phyloP scores from a whole-genome alignment of 2,888 invertebrate genomes.

The Dendrolimus houi region DNA sequence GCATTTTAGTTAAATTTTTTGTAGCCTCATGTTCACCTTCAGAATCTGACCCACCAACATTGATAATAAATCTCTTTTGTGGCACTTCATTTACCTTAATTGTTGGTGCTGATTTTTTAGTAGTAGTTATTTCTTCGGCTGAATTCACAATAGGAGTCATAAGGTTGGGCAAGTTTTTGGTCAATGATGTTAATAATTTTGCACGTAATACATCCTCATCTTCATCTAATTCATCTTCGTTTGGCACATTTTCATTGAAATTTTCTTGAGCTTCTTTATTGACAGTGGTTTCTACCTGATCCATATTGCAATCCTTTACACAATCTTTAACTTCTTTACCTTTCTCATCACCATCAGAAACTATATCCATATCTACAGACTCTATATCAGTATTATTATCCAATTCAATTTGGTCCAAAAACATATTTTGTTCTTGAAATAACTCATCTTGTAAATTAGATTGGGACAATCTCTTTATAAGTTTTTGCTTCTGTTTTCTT shows the following conservation, averaged over 20 bases:
- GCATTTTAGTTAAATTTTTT: conserved; percentile 70
- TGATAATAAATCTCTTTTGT: conserved; percentile 59
- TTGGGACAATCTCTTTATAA: conserved; percentile 50
- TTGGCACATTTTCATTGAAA: conserved; percentile 5
- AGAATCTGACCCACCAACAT: conserved; percentile 62
- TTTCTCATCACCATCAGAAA: conserved; percentile 60
- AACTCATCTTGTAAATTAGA: conserved; percentile 43
- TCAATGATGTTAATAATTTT: conserved; percentile 75
- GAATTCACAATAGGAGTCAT: conserved; percentile 32
- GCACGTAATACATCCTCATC: conserved; percentile 78
- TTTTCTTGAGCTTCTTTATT: conserved; percentile 3
- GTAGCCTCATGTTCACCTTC: conserved; percentile 71
- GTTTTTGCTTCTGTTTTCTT: conserved; percentile 66
- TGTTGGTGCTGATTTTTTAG: conserved; percentile 11
- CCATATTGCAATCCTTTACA: background rate
- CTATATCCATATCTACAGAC: conserved; percentile 72
- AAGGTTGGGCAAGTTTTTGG: conserved; percentile 71
- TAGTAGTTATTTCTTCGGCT: conserved; percentile 18
- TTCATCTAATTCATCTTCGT: conserved; percentile 69
- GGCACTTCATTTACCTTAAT: background rate
- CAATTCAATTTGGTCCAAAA: conserved; percentile 27
- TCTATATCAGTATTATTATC: conserved; percentile 66
- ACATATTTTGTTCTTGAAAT: conserved; percentile 23
- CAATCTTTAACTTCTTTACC: conserved; percentile 31
- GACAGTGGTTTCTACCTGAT: background rate